Evolutionary conservation across 2,888 invertebrate species (phyloP).

Genomic region (Erebia palarica): DNA sequence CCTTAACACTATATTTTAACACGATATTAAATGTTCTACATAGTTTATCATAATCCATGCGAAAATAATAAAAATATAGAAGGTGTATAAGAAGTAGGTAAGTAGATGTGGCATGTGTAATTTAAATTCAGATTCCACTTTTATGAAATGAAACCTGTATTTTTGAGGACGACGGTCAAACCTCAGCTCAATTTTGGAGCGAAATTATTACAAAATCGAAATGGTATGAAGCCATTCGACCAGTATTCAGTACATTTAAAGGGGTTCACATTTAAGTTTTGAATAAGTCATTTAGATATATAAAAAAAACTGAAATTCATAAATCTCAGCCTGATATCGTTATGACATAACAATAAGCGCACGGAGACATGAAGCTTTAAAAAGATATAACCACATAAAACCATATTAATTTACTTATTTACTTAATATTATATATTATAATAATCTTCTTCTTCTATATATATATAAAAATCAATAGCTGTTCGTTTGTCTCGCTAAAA

Average conservation of each 20-base stretch:
- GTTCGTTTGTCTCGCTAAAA: too few relatives aligned
- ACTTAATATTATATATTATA: too few relatives aligned
- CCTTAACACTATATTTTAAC: background rate
- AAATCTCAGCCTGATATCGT: too few relatives aligned
- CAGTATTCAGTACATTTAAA: background rate
- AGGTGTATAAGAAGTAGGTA: background rate
- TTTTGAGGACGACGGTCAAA: conserved; percentile 33
- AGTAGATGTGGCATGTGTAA: conserved; percentile 24
- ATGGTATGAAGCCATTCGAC: background rate
- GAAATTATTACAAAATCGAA: conserved; percentile 1
- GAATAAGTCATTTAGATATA: background rate
- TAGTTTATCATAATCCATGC: background rate
- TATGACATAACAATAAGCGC: too few relatives aligned
- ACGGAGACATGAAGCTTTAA: too few relatives aligned
- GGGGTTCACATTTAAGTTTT: background rate
- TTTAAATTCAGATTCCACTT: conserved; percentile 33
- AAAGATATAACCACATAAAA: too few relatives aligned
- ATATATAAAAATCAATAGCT: too few relatives aligned
- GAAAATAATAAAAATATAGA: background rate
- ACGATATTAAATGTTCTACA: background rate
- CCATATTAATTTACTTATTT: too few relatives aligned
- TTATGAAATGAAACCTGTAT: conserved; percentile 38
- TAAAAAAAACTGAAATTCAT: too few relatives aligned
- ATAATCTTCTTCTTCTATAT: too few relatives aligned
- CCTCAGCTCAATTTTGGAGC: conserved; percentile 24